Evolutionary conservation across 2,113 vertebrate species (phyloP), one percentile per base, ranked within the genome.

Genomic region (Megaptera novaeangliae): DNA sequence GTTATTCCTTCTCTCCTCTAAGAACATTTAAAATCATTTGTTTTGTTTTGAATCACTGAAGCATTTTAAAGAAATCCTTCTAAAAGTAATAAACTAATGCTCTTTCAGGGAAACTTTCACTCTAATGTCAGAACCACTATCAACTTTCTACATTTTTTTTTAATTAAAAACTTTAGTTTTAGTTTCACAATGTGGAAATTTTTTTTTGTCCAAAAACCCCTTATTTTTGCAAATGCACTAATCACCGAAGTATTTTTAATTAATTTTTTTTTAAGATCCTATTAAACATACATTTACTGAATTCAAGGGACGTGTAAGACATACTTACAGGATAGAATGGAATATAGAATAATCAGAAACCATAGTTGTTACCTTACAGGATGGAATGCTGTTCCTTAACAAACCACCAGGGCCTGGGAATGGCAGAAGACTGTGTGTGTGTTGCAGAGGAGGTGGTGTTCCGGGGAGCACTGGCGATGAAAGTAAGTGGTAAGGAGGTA

Each of bases 1-100:
- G 46, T 71, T 91, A 93, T 88, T 94, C 81, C 87, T 93, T 92
- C 63, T 82, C 34, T 94, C 69, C 29, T 57, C 61, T 44, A 86
- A 89, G 91, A 87, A 97, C 34, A 83, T 88, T 89, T 96, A 63
- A 97, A 89, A 92, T 95, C 66, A 88, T 88, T 75, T 20, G 72
- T 86, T 91, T 96, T 96, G 72, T 96, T 96, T 93, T 81, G 72
- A 96, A 66, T 93, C 92, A 95, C 46, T 68, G 81, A 95, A 89
- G 94, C 63, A 95, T 92, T 91, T 82, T 92, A 96, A 93, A 92
- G 55, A 93, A 87, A 78, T 64, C 36, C 90, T 94, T 80, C 77
- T 89, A 39, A 89, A 96, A 83, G 72, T 57, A 93, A 96, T 66
- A 75, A 86, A 91, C 92, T 92, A 98, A 80, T 89, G 34, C 7